These are phyloP conservation scores for Clitarchus hookeri DNA, from an alignment of 2,888 invertebrate genomes.

Conservation along the genomic window DNA sequence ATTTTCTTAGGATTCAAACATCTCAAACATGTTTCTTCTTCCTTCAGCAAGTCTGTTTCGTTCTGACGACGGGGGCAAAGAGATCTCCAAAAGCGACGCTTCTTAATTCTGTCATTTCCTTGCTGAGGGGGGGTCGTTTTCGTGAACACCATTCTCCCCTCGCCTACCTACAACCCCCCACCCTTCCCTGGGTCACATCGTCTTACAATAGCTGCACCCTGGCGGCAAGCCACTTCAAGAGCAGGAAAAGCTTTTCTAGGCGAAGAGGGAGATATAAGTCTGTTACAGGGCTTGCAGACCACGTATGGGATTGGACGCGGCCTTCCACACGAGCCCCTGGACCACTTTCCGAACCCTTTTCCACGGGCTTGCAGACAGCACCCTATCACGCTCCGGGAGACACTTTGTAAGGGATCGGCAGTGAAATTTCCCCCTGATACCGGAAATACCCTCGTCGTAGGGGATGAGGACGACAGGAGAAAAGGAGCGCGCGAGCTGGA, in stretches of 20 bases:
- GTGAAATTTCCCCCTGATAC: conserved; percentile 14
- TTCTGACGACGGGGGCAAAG: not conserved
- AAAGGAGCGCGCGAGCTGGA: no score
- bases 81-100: not conserved
- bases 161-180: not conserved
- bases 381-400: not conserved
- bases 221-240: not conserved
- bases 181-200: no score
- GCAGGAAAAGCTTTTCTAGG: not conserved
- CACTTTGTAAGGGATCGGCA: conserved; percentile 10
- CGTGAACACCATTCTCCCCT: not conserved
- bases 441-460: not conserved
- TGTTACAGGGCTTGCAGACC: not conserved
- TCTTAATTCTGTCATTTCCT: not conserved
- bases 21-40: no score
- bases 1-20: no score
- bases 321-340: not conserved
- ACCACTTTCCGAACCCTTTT: no score
- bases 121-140: not conserved
- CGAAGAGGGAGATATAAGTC: conserved; percentile 6
- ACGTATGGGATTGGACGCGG: not conserved
- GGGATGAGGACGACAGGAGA: no score
- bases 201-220: not conserved
- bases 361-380: no score
- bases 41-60: no score